phyloP scores from a whole-genome alignment of 2,888 invertebrate species.

The Globia sparganii region DNA sequence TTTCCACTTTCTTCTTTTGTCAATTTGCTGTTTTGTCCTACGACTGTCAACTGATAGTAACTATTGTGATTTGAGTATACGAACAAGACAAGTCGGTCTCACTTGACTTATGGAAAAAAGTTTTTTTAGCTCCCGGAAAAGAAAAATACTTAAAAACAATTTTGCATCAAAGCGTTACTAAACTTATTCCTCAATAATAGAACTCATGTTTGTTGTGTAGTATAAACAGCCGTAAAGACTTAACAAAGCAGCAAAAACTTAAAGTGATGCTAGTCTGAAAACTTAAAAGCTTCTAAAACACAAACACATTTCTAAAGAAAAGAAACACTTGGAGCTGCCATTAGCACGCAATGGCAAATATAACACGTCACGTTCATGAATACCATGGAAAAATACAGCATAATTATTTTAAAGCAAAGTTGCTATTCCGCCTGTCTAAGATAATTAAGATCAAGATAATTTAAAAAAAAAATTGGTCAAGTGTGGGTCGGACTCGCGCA shows the following conservation, averaged over 20 bases:
- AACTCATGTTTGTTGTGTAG: not conserved
- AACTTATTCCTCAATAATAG: not conserved
- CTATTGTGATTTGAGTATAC: too few species aligned
- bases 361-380: conserved; percentile 9
- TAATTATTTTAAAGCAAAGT: conserved; percentile 25
- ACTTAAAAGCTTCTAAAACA: conserved; percentile 2
- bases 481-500: too few species aligned
- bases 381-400: conserved; percentile 9
- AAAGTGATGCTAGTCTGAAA: not conserved
- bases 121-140: too few species aligned
- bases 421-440: conserved; percentile 2
- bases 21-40: too few species aligned
- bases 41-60: too few species aligned
- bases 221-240: not conserved
- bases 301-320: conserved; percentile 18
- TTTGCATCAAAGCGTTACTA: not conserved
- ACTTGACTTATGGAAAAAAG: too few species aligned
- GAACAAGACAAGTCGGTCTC: too few species aligned
- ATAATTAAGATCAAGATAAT: not conserved
- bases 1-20: too few species aligned
- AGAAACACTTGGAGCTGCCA: not conserved
- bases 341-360: conserved; percentile 27
- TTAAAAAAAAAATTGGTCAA: too few species aligned
- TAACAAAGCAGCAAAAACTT: not conserved
- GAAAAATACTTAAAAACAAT: not conserved